Conservation (phyloP, 2,113 vertebrate species). For the Fukomys damarensis region DNA sequence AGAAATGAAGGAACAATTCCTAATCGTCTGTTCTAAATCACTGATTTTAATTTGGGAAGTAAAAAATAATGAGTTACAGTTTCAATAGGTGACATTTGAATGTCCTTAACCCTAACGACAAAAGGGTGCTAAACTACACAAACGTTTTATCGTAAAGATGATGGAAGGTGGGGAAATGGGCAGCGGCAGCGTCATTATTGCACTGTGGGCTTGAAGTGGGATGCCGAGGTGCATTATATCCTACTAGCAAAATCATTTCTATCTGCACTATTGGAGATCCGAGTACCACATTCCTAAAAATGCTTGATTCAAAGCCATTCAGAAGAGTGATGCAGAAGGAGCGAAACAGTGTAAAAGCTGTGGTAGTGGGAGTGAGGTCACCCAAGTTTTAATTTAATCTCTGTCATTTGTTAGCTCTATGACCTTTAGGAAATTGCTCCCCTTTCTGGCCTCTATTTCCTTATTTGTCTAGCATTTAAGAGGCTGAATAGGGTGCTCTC, state of each 20-base stretch:
- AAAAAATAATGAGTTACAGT: background rate
- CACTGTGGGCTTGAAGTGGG: background rate
- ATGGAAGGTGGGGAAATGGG: background rate
- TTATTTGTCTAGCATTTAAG: background rate
- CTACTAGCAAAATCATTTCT: background rate
- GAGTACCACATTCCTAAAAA: background rate
- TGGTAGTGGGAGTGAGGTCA: background rate
- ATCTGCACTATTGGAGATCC: background rate
- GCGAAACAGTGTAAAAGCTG: background rate
- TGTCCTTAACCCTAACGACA: background rate
- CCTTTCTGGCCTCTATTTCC: background rate
- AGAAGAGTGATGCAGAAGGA: background rate
- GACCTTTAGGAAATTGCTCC: background rate
- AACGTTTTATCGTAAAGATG: background rate
- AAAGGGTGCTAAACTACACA: background rate
- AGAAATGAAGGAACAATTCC: conserved; percentile 15
- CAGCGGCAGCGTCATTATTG: background rate
- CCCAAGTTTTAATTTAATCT: conserved; percentile 4
- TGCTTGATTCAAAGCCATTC: background rate
- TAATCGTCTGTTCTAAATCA: conserved; percentile 4
- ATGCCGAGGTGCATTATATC: background rate
- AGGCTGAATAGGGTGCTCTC: background rate
- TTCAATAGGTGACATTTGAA: conserved; percentile 13
- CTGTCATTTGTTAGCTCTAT: background rate
- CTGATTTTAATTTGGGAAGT: conserved; percentile 20